phyloP scores from a whole-genome alignment of 1,140 invertebrate species.

The Trachymyrmex septentrionalis region DNA sequence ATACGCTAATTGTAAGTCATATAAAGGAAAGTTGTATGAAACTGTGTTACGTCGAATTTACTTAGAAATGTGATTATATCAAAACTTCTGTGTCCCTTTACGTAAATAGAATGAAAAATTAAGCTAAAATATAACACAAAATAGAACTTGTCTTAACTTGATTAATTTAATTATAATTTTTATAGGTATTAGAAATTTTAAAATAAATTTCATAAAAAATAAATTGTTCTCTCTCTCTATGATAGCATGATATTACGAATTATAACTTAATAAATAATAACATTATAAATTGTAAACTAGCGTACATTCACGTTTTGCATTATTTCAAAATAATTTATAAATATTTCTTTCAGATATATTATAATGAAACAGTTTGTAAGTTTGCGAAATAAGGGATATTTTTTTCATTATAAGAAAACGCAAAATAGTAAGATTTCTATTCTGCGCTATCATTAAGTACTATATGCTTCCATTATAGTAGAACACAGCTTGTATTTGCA shows the following conservation, averaged over 20 bases:
- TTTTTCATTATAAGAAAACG: neutral
- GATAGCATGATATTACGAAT: neutral
- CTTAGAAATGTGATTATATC: neutral
- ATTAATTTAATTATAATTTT: neutral
- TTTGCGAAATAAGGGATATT: neutral
- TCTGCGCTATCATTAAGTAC: neutral
- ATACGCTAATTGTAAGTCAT: neutral
- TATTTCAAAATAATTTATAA: constrained; percentile 11
- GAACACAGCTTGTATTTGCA: neutral
- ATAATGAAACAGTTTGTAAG: neutral
- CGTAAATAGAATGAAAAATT: neutral
- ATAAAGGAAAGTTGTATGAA: constrained; percentile 5
- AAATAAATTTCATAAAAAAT: too few relatives aligned
- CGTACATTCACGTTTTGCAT: neutral
- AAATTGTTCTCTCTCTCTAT: neutral
- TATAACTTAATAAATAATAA: neutral
- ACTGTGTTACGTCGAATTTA: neutral
- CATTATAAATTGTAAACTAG: neutral
- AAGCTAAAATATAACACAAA: neutral
- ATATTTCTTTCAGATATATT: neutral
- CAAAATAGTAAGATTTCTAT: neutral
- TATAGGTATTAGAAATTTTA: neutral
- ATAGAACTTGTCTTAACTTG: neutral
- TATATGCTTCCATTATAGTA: neutral
- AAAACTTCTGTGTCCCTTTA: neutral